Evolutionary conservation across 2,113 vertebrate genomes (phyloP).

Genomic region (Cricetomys ansorgei): DNA sequence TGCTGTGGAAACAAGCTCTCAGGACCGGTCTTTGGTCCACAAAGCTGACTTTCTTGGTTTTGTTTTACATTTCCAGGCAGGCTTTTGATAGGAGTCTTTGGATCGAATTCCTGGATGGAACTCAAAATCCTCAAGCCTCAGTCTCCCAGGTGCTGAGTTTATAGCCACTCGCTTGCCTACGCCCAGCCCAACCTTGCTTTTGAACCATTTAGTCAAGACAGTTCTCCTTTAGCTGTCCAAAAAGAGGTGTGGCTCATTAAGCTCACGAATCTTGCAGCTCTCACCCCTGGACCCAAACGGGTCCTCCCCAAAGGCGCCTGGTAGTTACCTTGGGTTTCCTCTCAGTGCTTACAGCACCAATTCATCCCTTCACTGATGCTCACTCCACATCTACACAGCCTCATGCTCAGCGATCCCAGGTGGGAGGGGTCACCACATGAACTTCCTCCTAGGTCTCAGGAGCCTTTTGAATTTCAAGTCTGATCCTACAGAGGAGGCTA

Average conservation of each 20-base stretch:
- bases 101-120: neutral
- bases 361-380: neutral
- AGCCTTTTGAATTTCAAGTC: neutral
- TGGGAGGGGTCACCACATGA: neutral
- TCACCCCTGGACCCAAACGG: rapidly evolving
- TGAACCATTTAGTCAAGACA: constrained; percentile 14
- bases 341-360: neutral
- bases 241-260: neutral
- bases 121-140: neutral
- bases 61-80: neutral
- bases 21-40: neutral
- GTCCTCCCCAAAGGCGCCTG: neutral
- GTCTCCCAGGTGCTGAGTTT: neutral
- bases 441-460: neutral
- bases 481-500: neutral
- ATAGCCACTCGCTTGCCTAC: neutral
- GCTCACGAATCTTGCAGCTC: neutral
- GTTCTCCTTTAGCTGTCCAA: neutral
- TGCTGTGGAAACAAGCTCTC: neutral
- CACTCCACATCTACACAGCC: neutral
- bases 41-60: neutral
- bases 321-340: neutral
- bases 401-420: neutral
- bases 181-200: neutral
- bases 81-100: neutral